A percentile compares a stretch with the other conserved stretches of the same genome.
These are phyloP conservation scores for Zapus hudsonius DNA, from an alignment of 2,113 vertebrate species.

Conservation along the genomic window DNA sequence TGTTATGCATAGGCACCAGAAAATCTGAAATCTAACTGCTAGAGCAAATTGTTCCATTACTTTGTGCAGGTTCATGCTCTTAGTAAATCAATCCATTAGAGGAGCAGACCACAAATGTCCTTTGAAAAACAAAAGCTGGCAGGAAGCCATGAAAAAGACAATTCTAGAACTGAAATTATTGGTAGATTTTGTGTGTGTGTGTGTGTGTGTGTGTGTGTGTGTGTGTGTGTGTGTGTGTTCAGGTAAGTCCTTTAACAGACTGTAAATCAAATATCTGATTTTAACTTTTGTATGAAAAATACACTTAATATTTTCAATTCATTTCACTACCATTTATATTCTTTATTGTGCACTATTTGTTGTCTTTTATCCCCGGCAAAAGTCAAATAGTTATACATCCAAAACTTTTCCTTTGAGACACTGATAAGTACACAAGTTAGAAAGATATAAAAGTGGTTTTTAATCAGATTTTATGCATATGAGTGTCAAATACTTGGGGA, in stretches of 20 bases:
- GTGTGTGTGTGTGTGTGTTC: neutral
- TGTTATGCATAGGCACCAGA: neutral
- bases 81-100: constrained; percentile 39
- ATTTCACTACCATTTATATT: neutral
- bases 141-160: constrained; percentile 25
- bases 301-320: neutral
- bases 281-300: constrained; percentile 9
- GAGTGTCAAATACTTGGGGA: neutral
- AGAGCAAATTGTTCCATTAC: constrained; percentile 29
- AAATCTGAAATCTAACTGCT: constrained; percentile 16
- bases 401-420: neutral
- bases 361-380: neutral
- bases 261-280: neutral
- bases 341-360: neutral
- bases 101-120: neutral
- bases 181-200: neutral
- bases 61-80: constrained; percentile 41
- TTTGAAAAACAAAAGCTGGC: constrained; percentile 4
- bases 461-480: neutral
- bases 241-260: constrained; percentile 16
- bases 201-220: neutral
- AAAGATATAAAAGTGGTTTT: neutral
- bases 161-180: constrained; percentile 38
- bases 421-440: neutral
- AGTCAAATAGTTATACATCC: neutral